Evolutionary conservation across 2,888 invertebrate species (phyloP).

Genomic region (Electrophaes corylata): DNA sequence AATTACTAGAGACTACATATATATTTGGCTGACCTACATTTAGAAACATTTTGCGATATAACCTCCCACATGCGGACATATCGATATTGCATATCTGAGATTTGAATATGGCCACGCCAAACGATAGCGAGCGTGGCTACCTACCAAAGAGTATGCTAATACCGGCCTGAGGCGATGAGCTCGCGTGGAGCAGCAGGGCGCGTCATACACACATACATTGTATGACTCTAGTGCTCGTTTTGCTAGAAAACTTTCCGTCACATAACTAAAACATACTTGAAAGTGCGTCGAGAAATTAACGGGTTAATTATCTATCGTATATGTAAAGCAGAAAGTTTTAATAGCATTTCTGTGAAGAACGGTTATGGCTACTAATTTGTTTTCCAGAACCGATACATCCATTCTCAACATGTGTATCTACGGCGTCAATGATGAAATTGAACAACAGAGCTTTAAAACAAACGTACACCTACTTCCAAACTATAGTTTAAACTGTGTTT

Average conservation of each 20-base stretch:
- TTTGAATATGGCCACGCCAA: constrained; percentile 58
- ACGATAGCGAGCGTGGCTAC: constrained; percentile 37
- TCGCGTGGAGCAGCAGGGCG: constrained; percentile 36
- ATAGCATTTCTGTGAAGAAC: constrained; percentile 32
- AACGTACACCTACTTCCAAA: background rate
- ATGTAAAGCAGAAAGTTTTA: constrained; percentile 37
- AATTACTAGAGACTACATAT: constrained; percentile 62
- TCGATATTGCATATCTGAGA: constrained; percentile 62
- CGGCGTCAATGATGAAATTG: background rate
- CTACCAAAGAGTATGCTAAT: constrained; percentile 58
- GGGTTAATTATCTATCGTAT: constrained; percentile 33
- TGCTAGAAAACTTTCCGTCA: constrained; percentile 29
- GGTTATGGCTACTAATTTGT: constrained; percentile 24
- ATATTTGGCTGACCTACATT: constrained; percentile 71
- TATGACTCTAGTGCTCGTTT: constrained; percentile 36
- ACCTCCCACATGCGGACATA: constrained; percentile 65
- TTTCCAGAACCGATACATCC: constrained; percentile 27
- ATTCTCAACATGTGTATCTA: constrained; percentile 21
- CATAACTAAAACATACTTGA: constrained; percentile 35
- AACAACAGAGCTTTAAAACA: background rate
- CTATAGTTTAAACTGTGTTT: too few relatives aligned
- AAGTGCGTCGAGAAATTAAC: constrained; percentile 29
- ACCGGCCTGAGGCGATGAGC: constrained; percentile 52
- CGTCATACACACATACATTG: constrained; percentile 38
- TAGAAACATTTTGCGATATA: constrained; percentile 66